Percentiles rank a stretch among this genome's conserved stretches.
Evolutionary conservation across 2,113 vertebrate genomes (phyloP).

Genomic region (Microtus oregoni): DNA sequence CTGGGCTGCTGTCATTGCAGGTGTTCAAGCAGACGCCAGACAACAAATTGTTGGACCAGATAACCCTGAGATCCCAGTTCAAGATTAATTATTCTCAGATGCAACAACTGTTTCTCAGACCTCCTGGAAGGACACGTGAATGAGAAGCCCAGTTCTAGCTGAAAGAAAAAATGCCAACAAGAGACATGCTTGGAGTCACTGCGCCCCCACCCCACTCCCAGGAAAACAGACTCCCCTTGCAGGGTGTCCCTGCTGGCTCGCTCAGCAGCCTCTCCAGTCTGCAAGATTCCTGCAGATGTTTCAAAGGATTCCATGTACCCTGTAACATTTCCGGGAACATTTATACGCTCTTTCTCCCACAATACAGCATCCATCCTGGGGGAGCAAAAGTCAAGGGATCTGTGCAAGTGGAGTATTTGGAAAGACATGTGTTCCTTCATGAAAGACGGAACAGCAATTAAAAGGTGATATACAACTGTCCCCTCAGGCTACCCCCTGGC

Average conservation of each 20-base stretch:
- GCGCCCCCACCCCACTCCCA: background rate
- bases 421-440: conserved; percentile 55
- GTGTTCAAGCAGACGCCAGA: conserved; percentile 47
- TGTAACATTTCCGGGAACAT: conserved; percentile 32
- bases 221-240: background rate
- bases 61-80: conserved; percentile 50
- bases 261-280: background rate
- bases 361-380: conserved; percentile 25
- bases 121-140: background rate
- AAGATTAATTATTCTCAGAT: conserved; percentile 58
- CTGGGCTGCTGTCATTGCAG: background rate
- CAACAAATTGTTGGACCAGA: conserved; percentile 53
- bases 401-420: conserved; percentile 47
- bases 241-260: background rate
- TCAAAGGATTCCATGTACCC: conserved; percentile 27
- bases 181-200: background rate
- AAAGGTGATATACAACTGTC: background rate
- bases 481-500: background rate
- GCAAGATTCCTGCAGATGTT: conserved; percentile 29
- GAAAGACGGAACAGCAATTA: conserved; percentile 60
- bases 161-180: conserved; percentile 10
- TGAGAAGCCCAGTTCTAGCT: background rate
- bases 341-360: background rate
- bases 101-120: conserved; percentile 8
- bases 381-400: conserved; percentile 35